Percentiles rank a stretch among this genome's conserved stretches.
Conservation (phyloP, 2,113 vertebrate genomes). For the Laticauda laticaudata region DNA sequence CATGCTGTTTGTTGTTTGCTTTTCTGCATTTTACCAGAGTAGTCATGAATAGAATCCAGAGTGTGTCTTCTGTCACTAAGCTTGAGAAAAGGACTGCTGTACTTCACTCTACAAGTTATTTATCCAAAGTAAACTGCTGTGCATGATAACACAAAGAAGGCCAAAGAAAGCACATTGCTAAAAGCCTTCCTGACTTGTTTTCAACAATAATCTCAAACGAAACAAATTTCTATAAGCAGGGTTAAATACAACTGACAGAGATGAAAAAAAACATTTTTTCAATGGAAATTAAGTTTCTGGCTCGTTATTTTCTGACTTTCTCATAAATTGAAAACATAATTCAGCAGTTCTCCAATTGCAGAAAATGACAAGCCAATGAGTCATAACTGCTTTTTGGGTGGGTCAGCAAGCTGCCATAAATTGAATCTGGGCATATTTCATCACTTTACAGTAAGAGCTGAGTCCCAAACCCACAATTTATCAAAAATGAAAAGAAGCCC, state of each 20-base stretch:
- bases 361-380: neutral
- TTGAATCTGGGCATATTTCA: neutral
- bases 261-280: neutral
- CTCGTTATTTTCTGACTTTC: neutral
- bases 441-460: neutral
- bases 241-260: neutral
- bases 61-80: conserved; percentile 7
- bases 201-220: conserved; percentile 44
- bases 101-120: conserved; percentile 43
- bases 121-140: conserved; percentile 52
- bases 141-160: conserved; percentile 21
- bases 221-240: conserved; percentile 19
- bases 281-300: neutral
- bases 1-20: neutral
- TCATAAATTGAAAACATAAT: neutral
- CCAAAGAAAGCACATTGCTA: neutral
- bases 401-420: conserved; percentile 3
- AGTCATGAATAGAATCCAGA: neutral
- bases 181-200: neutral
- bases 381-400: neutral
- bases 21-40: neutral
- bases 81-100: conserved; percentile 43
- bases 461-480: neutral
- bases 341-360: neutral
- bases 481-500: neutral